phyloP scores from a whole-genome alignment of 2,797 vertebrate species.

The Xiphorhynchus erythropygius region DNA sequence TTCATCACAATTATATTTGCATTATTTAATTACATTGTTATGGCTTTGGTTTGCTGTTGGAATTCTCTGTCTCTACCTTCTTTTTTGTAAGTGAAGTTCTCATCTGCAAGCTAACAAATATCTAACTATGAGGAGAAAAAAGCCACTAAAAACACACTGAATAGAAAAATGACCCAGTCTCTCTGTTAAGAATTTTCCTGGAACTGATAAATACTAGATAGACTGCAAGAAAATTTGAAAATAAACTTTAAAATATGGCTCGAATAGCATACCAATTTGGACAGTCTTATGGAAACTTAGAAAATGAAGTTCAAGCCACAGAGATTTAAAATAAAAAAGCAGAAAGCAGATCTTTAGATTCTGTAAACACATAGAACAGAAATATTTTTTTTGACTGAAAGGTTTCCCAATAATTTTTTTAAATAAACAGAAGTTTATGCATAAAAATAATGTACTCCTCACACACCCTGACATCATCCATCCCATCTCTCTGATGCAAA shows the following conservation, averaged over 20 bases:
- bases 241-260: background rate
- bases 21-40: background rate
- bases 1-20: background rate
- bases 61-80: background rate
- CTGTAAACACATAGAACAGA: constrained; percentile 6
- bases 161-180: constrained; percentile 11
- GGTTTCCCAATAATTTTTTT: background rate
- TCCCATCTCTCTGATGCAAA: constrained; percentile 27
- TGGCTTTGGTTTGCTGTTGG: background rate
- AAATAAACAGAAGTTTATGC: background rate
- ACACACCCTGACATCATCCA: background rate
- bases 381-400: constrained; percentile 32
- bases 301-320: constrained; percentile 24
- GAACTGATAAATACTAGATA: constrained; percentile 39
- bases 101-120: background rate
- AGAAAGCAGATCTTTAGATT: constrained; percentile 15
- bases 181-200: constrained; percentile 32
- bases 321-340: constrained; percentile 13
- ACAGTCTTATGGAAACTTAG: constrained; percentile 11
- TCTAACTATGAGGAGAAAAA: background rate
- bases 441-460: background rate
- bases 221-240: constrained; percentile 2
- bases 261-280: constrained; percentile 17
- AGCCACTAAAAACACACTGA: background rate
- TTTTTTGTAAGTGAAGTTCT: background rate